Evolutionary conservation across 2,888 invertebrate genomes (phyloP).

Genomic region (Synanthedon myopaeformis): DNA sequence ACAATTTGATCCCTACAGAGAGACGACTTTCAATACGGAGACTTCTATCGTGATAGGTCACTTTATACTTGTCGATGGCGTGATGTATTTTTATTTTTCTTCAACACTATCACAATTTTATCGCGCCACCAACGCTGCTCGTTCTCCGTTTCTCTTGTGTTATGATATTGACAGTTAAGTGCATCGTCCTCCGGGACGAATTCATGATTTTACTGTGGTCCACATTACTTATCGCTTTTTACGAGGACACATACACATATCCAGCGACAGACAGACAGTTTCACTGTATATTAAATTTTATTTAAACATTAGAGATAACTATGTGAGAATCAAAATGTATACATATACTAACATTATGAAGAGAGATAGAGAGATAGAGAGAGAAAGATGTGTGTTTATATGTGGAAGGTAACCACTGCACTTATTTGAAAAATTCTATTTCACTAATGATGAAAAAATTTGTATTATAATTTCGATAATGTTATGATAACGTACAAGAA

Average conservation of each 20-base stretch:
- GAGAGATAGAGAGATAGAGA: too few relatives aligned
- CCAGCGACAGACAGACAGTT: background rate
- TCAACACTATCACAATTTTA: constrained; percentile 28
- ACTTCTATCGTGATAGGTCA: constrained; percentile 6
- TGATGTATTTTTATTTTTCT: constrained; percentile 24
- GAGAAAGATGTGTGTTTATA: too few relatives aligned
- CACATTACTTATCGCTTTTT: constrained; percentile 41
- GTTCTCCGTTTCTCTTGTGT: constrained; percentile 18
- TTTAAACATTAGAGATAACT: background rate
- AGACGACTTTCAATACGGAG: background rate
- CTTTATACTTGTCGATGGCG: constrained; percentile 6
- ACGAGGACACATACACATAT: constrained; percentile 21
- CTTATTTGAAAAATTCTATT: too few relatives aligned
- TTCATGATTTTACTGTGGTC: constrained; percentile 39
- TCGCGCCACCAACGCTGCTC: constrained; percentile 35
- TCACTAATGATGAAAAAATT: too few relatives aligned
- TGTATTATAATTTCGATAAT: too few relatives aligned
- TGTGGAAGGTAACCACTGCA: too few relatives aligned
- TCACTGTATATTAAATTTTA: background rate
- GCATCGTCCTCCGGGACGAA: constrained; percentile 27
- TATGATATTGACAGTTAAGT: constrained; percentile 38
- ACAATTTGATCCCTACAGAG: constrained; percentile 8
- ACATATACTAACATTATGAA: too few relatives aligned
- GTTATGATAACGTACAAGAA: too few relatives aligned
- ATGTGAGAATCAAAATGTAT: too few relatives aligned